A percentile compares a stretch with the other conserved stretches of the same genome.
phyloP scores from a whole-genome alignment of 2,888 invertebrate species.

The Spilosoma lubricipeda region DNA sequence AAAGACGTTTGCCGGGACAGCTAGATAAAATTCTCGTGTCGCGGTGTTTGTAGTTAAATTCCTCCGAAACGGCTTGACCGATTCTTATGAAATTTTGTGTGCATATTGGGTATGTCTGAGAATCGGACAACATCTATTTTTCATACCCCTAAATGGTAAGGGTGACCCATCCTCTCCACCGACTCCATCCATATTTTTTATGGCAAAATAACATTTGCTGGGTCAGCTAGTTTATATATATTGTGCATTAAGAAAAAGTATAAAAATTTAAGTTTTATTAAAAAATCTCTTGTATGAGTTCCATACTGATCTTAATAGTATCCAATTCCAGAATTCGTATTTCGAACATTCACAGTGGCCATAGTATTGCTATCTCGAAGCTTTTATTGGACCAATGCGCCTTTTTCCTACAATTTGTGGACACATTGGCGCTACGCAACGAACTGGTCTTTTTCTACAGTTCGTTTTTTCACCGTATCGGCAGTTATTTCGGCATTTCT shows the following conservation, averaged over 20 bases:
- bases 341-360: slow-evolving; percentile 17
- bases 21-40: too few species aligned
- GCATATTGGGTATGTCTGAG: too few species aligned
- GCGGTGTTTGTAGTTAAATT: too few species aligned
- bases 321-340: slow-evolving; percentile 25
- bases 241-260: background rate
- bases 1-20: too few species aligned
- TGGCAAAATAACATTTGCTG: too few species aligned
- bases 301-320: slow-evolving; percentile 12
- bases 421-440: slow-evolving; percentile 46
- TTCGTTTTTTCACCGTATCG: slow-evolving; percentile 34
- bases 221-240: too few species aligned
- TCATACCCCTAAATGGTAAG: too few species aligned
- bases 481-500: slow-evolving; percentile 23
- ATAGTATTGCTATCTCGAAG: slow-evolving; percentile 33
- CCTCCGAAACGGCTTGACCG: too few species aligned
- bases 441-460: slow-evolving; percentile 33
- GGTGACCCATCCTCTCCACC: too few species aligned
- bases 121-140: too few species aligned
- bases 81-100: too few species aligned
- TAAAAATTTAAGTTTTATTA: background rate
- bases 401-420: slow-evolving; percentile 48
- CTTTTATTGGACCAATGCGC: slow-evolving; percentile 39
- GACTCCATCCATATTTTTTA: too few species aligned
- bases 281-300: background rate